Conservation (phyloP, 2,888 invertebrate genomes). For the Cheiracanthium punctorium region DNA sequence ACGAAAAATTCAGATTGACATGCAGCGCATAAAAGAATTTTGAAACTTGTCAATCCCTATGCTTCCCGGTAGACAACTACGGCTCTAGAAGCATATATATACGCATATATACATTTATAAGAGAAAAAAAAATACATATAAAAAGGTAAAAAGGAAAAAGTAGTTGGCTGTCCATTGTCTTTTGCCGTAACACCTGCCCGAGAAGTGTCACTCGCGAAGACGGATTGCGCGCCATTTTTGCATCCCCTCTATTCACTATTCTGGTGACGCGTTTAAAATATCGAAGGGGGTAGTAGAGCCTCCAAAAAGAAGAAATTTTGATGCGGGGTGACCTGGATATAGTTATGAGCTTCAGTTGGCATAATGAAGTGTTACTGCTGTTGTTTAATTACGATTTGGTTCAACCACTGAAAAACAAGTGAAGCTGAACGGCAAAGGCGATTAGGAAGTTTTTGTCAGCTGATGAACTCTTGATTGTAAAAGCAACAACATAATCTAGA, state of each 20-base stretch:
- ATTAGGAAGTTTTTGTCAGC: no score
- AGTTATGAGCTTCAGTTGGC: no score
- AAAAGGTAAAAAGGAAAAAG: neutral
- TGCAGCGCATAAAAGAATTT: slow-evolving; percentile 35
- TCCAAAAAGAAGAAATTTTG: no score
- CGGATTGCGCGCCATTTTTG: slow-evolving; percentile 59
- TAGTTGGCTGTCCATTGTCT: slow-evolving; percentile 50
- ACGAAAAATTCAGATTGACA: neutral
- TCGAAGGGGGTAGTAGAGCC: slow-evolving; percentile 14
- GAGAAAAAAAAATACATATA: no score
- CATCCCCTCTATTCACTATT: slow-evolving; percentile 46
- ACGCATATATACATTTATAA: neutral
- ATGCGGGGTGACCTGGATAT: no score
- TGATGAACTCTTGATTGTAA: no score
- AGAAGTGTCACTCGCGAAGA: slow-evolving; percentile 58
- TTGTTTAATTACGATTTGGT: no score
- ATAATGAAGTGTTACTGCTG: no score
- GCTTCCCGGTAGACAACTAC: slow-evolving; percentile 37
- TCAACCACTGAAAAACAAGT: no score
- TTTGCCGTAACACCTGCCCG: slow-evolving; percentile 53
- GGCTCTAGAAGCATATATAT: neutral
- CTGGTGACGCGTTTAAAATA: slow-evolving; percentile 58
- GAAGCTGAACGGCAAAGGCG: no score
- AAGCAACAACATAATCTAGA: no score
- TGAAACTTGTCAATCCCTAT: slow-evolving; percentile 52